Evolutionary conservation across 2,888 invertebrate genomes (phyloP).

Genomic region (Leptothorax acervorum): DNA sequence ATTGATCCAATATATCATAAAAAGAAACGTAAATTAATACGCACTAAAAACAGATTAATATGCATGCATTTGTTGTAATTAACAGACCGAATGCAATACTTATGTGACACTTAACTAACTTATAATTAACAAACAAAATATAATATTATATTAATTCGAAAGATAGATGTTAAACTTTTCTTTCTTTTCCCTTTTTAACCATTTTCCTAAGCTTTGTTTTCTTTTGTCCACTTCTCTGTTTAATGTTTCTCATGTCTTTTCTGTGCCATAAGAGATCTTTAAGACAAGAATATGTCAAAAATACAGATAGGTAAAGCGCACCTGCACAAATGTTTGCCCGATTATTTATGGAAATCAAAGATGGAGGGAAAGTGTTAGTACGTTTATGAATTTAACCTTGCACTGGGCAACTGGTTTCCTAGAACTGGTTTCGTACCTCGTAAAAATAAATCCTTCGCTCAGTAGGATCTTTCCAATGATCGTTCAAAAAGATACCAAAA

Average conservation of each 20-base stretch:
- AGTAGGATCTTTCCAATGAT: background rate
- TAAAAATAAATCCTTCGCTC: background rate
- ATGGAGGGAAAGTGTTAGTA: slow-evolving; percentile 12
- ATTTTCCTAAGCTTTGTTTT: background rate
- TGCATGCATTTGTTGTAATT: background rate
- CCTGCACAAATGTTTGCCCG: slow-evolving; percentile 16
- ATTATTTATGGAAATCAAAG: slow-evolving; percentile 11
- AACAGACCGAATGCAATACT: background rate
- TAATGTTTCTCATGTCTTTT: background rate
- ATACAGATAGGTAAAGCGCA: background rate
- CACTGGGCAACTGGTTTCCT: slow-evolving; percentile 26
- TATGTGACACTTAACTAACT: background rate
- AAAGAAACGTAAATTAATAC: background rate
- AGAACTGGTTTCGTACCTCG: slow-evolving; percentile 26
- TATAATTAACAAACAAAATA: background rate
- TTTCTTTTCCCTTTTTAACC: background rate
- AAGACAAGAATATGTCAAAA: background rate
- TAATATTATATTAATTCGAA: background rate
- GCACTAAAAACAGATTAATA: background rate
- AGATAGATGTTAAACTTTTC: background rate
- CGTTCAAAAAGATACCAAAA: background rate
- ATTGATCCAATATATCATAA: background rate
- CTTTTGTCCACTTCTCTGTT: background rate
- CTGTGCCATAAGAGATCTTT: background rate
- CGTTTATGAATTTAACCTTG: slow-evolving; percentile 36